Percentiles rank a stretch among this genome's conserved stretches.
Conservation (phyloP, 2,113 vertebrate species). For the Grammomys dolichurus region DNA sequence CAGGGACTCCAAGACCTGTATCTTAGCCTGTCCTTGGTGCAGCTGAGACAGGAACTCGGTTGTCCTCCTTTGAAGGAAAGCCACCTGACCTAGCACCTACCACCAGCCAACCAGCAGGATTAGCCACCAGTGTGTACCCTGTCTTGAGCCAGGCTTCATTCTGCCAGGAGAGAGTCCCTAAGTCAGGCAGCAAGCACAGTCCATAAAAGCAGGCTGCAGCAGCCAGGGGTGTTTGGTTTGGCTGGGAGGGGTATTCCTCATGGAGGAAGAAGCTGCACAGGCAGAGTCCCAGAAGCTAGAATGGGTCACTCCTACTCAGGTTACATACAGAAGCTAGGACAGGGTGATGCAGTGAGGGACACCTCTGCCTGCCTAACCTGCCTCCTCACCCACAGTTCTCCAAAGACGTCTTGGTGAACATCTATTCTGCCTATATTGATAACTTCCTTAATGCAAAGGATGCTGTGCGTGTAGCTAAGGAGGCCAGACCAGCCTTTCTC, state of each 20-base stretch:
- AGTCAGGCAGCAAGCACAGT: background rate
- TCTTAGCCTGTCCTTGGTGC: background rate
- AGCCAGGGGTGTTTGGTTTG: too few species aligned
- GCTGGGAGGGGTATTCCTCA: background rate
- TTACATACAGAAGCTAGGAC: background rate
- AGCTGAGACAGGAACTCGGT: background rate
- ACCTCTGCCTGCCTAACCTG: background rate
- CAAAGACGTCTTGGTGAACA: slow-evolving; percentile 96
- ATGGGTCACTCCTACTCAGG: background rate
- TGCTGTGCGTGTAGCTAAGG: slow-evolving; percentile 96
- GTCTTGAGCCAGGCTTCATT: background rate
- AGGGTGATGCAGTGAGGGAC: background rate
- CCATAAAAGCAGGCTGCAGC: background rate
- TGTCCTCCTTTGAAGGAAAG: background rate
- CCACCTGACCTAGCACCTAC: background rate
- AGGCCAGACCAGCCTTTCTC: slow-evolving; percentile 96
- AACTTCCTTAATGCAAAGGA: slow-evolving; percentile 99
- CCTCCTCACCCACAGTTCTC: slow-evolving; percentile 91
- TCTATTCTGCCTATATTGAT: slow-evolving; percentile 98
- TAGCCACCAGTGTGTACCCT: background rate
- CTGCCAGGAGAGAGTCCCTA: background rate
- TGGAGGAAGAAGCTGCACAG: background rate
- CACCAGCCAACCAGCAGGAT: background rate
- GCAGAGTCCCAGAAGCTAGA: background rate
- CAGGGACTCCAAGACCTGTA: background rate